Conservation (phyloP, 2,113 vertebrate species). For the Paramormyrops kingsleyae region DNA sequence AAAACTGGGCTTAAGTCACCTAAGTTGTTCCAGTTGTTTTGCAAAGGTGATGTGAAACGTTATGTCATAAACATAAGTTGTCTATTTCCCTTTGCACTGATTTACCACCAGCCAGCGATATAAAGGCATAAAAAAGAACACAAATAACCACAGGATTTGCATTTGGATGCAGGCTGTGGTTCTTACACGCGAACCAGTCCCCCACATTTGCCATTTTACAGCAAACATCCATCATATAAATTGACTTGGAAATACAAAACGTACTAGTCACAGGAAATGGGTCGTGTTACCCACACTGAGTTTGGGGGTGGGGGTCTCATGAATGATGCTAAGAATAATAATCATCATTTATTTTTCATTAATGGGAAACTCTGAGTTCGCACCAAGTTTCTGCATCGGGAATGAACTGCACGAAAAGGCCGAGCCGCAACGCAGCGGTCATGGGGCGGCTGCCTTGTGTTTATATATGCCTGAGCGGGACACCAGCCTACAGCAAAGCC, state of each 20-base stretch:
- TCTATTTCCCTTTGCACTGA: not conserved
- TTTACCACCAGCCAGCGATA: not conserved
- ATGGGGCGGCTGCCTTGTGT: conserved; percentile 18
- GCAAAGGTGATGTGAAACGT: not conserved
- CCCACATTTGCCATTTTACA: conserved; percentile 55
- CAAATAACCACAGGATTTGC: not conserved
- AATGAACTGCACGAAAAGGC: conserved; percentile 40
- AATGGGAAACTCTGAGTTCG: conserved; percentile 55
- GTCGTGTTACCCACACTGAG: conserved; percentile 41
- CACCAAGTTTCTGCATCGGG: conserved; percentile 42
- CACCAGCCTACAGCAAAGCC: conserved; percentile 48
- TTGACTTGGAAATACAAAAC: conserved; percentile 45
- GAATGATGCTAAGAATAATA: conserved; percentile 57
- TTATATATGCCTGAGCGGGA: conserved; percentile 36
- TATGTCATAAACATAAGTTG: not conserved
- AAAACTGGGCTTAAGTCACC: not conserved
- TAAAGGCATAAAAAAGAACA: not conserved
- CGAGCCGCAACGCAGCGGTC: not conserved
- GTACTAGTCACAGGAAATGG: conserved; percentile 34
- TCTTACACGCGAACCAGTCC: not conserved
- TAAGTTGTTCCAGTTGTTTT: not conserved
- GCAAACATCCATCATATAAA: conserved; percentile 53
- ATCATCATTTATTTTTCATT: conserved; percentile 54
- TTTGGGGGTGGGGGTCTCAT: conserved; percentile 16
- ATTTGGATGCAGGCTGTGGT: not conserved